Percentiles rank a stretch among this genome's conserved stretches.
These are phyloP conservation scores for Ganaspis brasiliensis DNA, from an alignment of 2,888 invertebrate genomes.

Conservation along the genomic window DNA sequence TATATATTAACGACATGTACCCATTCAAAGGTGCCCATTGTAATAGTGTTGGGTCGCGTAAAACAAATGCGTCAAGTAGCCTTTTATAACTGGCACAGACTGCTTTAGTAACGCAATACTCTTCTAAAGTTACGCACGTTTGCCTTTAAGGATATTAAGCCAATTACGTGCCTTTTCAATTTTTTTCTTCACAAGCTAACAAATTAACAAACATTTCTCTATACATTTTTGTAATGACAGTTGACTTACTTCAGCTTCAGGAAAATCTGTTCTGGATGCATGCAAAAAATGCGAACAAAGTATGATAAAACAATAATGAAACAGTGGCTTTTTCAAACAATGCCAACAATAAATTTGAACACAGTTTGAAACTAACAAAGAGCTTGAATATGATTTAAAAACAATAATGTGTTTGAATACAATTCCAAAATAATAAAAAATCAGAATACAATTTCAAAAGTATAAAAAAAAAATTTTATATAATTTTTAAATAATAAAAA, in stretches of 20 bases:
- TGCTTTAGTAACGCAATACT: slow-evolving; percentile 77
- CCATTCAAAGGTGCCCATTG: slow-evolving; percentile 29
- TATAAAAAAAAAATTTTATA: too few species aligned
- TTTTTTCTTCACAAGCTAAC: slow-evolving; percentile 18
- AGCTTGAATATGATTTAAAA: too few species aligned
- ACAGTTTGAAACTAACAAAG: too few species aligned
- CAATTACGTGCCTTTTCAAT: slow-evolving; percentile 65
- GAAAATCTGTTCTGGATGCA: slow-evolving; percentile 23
- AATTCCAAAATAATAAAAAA: too few species aligned
- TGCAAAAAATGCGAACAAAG: slow-evolving; percentile 4
- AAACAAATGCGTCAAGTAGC: slow-evolving; percentile 38
- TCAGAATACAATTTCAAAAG: too few species aligned
- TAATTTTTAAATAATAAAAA: too few species aligned
- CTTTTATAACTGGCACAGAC: slow-evolving; percentile 50
- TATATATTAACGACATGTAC: slow-evolving; percentile 15
- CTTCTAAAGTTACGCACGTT: slow-evolving; percentile 72
- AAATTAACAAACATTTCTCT: slow-evolving; percentile 52
- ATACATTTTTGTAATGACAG: neutral
- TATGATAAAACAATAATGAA: slow-evolving; percentile 2
- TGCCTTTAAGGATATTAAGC: slow-evolving; percentile 70
- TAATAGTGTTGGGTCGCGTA: slow-evolving; percentile 17
- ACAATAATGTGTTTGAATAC: too few species aligned
- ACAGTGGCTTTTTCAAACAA: too few species aligned
- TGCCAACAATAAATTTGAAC: too few species aligned
- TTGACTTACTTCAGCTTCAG: slow-evolving; percentile 24